Evolutionary conservation across 2,888 invertebrate species (phyloP), one percentile per base, ranked within the genome.

Genomic region (Rhyacophila evoluta): DNA sequence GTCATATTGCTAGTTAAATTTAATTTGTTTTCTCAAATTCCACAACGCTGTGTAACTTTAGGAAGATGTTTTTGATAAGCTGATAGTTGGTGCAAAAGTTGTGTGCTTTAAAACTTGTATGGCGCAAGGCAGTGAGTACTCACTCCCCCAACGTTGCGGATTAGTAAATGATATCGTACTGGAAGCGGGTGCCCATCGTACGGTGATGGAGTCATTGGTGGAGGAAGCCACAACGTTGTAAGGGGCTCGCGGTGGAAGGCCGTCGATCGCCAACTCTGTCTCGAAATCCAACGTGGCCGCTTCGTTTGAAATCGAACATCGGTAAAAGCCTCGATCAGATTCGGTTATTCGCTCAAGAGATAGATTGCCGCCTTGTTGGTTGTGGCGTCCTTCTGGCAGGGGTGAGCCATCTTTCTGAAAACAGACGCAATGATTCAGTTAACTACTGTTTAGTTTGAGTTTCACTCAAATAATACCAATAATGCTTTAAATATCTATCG

Each of bases 171-270:
- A 37, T 37, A 67, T 74, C 78, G 68, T 81, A 72, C 78, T 79
- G 85, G 85, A 83, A 89, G 91, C 92, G 41, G 97, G 95, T 82
- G 93, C 90, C 98, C 97, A 98, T 41, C 92, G 91, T 28, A 98
- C 87, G 74, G 94, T 94, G 68, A 97, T 93, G 74, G 94, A 92
- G 83, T 91, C 91, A 81, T 91, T 89, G 0, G 93, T 92, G 74
- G 95, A 92, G 81, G 93, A 92, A 25, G 95, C 96, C 25, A 94
- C 92, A 67, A 98, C 91, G 88, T 96, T 95, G 87, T 95, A 94
- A 0, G 98, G 97, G 12, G 97, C 96, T 84, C 96, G 93, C n/a
- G 97, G 97, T 28, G 96, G 94, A 73, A 95, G 93, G 86, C 95
- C 97, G 88, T 95, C 93, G 70, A 96, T 94, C 86, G 95, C 92